Percentiles rank a stretch among this genome's conserved stretches.
These are phyloP conservation scores for Drosophila algonquin DNA, from an alignment of 2,888 invertebrate genomes.

Conservation along the genomic window DNA sequence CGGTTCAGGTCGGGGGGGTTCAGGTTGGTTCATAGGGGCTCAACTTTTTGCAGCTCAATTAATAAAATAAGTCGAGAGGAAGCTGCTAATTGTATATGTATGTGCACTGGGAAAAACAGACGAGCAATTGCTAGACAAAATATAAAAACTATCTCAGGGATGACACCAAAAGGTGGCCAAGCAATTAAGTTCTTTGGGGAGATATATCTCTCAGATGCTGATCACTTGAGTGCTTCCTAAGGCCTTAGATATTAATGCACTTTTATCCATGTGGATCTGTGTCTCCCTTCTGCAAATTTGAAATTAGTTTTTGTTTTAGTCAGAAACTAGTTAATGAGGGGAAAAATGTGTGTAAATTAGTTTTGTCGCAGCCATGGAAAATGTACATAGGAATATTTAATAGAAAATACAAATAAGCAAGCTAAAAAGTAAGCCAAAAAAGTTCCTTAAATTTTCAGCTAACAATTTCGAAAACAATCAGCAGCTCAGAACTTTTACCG, in stretches of 20 bases:
- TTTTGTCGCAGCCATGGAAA: neutral
- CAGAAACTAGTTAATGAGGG: neutral
- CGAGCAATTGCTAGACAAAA: neutral
- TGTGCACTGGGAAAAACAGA: neutral
- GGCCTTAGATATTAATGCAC: too few species aligned
- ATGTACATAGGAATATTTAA: neutral
- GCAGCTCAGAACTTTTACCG: constrained; percentile 13
- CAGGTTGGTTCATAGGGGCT: constrained; percentile 42
- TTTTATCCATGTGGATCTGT: too few species aligned
- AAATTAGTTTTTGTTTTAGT: neutral
- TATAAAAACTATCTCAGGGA: too few species aligned
- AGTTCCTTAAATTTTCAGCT: neutral
- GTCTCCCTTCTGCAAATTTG: neutral
- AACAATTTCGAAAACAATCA: too few species aligned
- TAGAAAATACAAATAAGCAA: neutral
- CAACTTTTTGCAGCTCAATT: constrained; percentile 79
- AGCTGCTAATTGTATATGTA: constrained; percentile 77
- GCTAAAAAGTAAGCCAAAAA: neutral
- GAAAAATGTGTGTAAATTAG: neutral
- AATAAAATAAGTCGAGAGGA: constrained; percentile 76
- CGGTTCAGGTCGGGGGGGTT: constrained; percentile 9
- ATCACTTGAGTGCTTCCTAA: too few species aligned
- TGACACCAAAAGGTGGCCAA: too few species aligned
- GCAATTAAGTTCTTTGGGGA: too few species aligned
- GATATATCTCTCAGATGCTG: too few species aligned